These are phyloP conservation scores for Blastobasis adustella DNA, from an alignment of 2,888 invertebrate genomes.

Conservation along the genomic window DNA sequence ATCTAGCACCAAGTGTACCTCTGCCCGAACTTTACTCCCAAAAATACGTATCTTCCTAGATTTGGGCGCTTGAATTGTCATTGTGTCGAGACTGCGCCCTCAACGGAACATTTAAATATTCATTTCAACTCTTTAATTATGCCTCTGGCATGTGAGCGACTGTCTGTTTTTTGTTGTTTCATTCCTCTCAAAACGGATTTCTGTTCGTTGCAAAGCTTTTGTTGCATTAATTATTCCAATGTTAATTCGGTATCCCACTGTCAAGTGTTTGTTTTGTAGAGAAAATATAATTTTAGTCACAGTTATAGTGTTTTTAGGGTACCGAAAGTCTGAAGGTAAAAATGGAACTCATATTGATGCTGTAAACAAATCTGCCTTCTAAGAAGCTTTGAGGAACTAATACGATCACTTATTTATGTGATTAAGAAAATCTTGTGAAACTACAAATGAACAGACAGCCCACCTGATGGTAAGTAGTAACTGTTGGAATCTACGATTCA, in stretches of 20 bases:
- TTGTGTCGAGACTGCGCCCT: constrained; percentile 56
- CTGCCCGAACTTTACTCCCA: constrained; percentile 42
- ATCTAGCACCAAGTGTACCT: constrained; percentile 31
- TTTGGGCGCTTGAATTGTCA: constrained; percentile 62
- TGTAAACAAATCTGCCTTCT: too few species aligned
- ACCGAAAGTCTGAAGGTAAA: too few species aligned
- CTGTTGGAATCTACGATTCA: too few species aligned
- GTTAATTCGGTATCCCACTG: constrained; percentile 6
- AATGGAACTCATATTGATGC: too few species aligned
- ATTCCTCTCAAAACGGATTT: constrained; percentile 31
- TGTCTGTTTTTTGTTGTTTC: constrained; percentile 39
- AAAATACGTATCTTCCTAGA: constrained; percentile 67
- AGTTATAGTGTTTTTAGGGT: too few species aligned
- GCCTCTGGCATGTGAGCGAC: constrained; percentile 61
- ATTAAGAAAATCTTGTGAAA: too few species aligned
- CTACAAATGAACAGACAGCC: too few species aligned
- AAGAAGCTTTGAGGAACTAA: too few species aligned
- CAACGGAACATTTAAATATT: constrained; percentile 66
- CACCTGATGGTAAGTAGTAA: too few species aligned
- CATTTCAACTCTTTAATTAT: constrained; percentile 71
- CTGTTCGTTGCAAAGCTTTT: constrained; percentile 4
- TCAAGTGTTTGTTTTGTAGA: background rate
- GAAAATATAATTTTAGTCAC: too few species aligned
- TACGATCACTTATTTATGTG: too few species aligned
- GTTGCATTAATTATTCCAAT: constrained; percentile 8